Base-by-base conservation (phyloP, 1,140 invertebrate genomes). In the Apis florea region DNA sequence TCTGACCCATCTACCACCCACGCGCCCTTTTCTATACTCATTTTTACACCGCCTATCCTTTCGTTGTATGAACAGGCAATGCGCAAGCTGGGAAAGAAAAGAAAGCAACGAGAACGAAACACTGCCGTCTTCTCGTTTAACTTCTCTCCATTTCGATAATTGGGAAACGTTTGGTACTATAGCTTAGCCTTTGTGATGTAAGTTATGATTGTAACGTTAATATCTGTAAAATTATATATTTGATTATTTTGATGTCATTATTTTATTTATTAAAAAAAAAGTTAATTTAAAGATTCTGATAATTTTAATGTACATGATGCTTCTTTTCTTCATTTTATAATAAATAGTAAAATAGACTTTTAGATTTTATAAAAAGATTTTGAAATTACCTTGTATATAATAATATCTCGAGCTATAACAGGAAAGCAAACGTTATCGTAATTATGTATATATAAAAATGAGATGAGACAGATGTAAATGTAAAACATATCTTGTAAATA, bases 1-100 rank as follows among this genome's bases (percentile, higher is more conserved):
- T 76, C 77, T 85, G 82, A 81, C 84, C 72, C 72, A 77, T 79
- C 78, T 63, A 71, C 84, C 82, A 75, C 78, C 84, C 76, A 83
- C 84, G 67, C 71, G 66, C 59, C 71, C 73, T 84, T 82, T 78
- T 84, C 80, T 77, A 21, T 63, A 82, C 74, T 77, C 83, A 77
- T 84, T 84, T 84, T 82, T 84, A 78, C 72, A 72, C 80, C 70
- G 59, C 24, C 83, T 66, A 64, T 77, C 70, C 80, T 73, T 47
- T 68, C 83, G 63, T 84, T 84, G 79, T 59, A 58, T 49, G 67
- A 59, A 69, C 72, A 53, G 71, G 72, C 66, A 58, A 64, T 70
- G 69, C 54, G 49, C 58, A 21, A 40, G 47, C 58, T 40, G 21
- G 49, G 49, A 56, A 73, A 70, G 54, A 64, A 71, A 76, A 68